phyloP scores from a whole-genome alignment of 1,140 invertebrate genomes.

The Heliconius melpomene region DNA sequence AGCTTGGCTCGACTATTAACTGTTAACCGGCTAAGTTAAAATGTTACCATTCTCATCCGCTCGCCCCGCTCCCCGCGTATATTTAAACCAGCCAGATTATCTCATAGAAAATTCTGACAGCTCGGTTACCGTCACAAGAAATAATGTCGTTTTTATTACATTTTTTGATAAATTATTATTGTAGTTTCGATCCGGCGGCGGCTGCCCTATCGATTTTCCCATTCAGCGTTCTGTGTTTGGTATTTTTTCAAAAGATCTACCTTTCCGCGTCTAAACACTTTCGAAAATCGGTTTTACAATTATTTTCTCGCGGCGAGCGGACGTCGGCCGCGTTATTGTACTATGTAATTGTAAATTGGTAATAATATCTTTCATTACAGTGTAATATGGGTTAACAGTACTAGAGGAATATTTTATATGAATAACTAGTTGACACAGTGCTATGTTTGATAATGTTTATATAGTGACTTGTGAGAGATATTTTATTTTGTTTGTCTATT shows the following conservation, averaged over 20 bases:
- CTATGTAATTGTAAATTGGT: constrained; percentile 64
- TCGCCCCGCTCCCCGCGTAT: constrained; percentile 5
- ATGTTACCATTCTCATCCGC: constrained; percentile 16
- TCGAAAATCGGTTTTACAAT: constrained; percentile 76
- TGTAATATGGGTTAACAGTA: constrained; percentile 77
- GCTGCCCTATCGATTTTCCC: constrained; percentile 78
- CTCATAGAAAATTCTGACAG: constrained; percentile 79
- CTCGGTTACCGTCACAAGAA: constrained; percentile 72
- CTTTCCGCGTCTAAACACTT: constrained; percentile 70
- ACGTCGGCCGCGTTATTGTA: constrained; percentile 64
- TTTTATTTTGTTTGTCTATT: constrained; percentile 61
- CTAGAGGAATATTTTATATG: constrained; percentile 26
- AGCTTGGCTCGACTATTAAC: constrained; percentile 39
- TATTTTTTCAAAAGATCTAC: constrained; percentile 73
- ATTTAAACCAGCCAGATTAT: constrained; percentile 58
- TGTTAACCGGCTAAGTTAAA: constrained; percentile 60
- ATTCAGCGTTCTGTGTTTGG: constrained; percentile 75
- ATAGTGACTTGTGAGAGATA: constrained; percentile 52
- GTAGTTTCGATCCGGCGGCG: constrained; percentile 69
- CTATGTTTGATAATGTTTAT: constrained; percentile 45
- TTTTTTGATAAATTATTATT: constrained; percentile 81
- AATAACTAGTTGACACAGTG: constrained; percentile 36
- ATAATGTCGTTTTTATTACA: constrained; percentile 81
- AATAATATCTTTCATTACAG: constrained; percentile 78
- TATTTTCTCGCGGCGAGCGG: constrained; percentile 72